Conservation (phyloP, 2,797 vertebrate genomes). For the Clarias laeviceps region DNA sequence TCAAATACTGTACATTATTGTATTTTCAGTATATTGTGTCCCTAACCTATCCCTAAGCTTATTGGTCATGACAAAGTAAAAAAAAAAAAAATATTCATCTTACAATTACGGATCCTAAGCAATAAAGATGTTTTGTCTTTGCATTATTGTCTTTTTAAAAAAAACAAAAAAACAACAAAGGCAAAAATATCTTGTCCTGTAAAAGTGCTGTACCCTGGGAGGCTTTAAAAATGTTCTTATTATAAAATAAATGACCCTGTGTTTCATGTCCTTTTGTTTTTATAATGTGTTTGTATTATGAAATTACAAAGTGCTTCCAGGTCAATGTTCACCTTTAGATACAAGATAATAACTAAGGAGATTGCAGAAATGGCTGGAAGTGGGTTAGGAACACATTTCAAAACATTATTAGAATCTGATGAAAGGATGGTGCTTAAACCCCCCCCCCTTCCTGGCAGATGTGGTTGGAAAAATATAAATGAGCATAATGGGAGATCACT, state of each 20-base stretch:
- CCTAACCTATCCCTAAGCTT: background rate
- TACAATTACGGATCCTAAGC: background rate
- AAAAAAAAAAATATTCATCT: too few relatives aligned
- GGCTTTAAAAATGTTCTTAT: background rate
- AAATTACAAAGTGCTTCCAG: too few relatives aligned
- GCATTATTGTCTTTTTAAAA: background rate
- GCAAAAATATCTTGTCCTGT: background rate
- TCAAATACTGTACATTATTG: background rate
- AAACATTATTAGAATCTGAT: too few relatives aligned
- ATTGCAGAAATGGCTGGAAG: too few relatives aligned
- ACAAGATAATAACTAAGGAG: too few relatives aligned
- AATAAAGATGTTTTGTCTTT: conserved; percentile 2
- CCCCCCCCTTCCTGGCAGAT: too few relatives aligned
- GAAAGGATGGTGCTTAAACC: too few relatives aligned
- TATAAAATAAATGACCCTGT: background rate
- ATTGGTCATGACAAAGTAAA: background rate
- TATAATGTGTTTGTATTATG: too few relatives aligned
- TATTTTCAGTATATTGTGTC: background rate
- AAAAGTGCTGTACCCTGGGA: background rate
- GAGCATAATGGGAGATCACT: too few relatives aligned
- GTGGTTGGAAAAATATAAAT: too few relatives aligned
- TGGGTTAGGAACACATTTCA: too few relatives aligned
- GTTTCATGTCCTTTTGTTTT: background rate
- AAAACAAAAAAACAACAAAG: background rate
- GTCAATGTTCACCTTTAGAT: too few relatives aligned